Conservation (phyloP, 2,888 invertebrate genomes). For the Eutolmus rufibarbis region DNA sequence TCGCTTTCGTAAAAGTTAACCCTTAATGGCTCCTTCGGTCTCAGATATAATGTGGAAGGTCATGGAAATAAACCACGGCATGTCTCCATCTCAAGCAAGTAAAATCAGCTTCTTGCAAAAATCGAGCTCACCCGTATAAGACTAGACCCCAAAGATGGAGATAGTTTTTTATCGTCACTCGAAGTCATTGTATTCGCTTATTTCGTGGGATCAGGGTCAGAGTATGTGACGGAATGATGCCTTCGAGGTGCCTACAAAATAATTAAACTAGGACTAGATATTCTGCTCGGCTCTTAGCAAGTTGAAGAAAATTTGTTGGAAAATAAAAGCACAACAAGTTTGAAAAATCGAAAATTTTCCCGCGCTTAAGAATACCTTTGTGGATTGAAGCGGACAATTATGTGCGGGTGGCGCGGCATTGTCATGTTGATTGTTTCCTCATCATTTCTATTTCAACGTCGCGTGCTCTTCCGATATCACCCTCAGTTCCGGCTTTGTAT, state of each 20-base stretch:
- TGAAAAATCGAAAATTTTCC: not conserved
- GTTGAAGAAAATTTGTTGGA: not conserved
- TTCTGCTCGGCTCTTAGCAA: not conserved
- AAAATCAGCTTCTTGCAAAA: not conserved
- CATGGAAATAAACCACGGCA: not conserved
- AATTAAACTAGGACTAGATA: not conserved
- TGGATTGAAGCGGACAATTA: not conserved
- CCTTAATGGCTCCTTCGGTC: not conserved
- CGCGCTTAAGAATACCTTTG: not conserved
- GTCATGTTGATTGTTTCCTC: not conserved
- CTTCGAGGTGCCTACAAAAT: not conserved
- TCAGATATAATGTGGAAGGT: not conserved
- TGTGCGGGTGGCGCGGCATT: not conserved
- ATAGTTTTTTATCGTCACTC: not conserved
- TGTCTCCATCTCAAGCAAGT: not conserved
- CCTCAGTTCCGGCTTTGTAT: not conserved
- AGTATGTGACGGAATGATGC: not conserved
- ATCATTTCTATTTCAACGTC: not conserved
- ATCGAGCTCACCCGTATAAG: not conserved
- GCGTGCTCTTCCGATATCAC: not conserved
- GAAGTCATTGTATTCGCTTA: not conserved
- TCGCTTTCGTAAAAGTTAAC: not conserved
- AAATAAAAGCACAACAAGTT: not conserved
- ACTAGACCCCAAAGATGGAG: not conserved
- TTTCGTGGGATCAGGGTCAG: slow-evolving; percentile 18